These are phyloP conservation scores for Medauroidea extradentata DNA, from an alignment of 1,140 invertebrate species.

Conservation along the genomic window DNA sequence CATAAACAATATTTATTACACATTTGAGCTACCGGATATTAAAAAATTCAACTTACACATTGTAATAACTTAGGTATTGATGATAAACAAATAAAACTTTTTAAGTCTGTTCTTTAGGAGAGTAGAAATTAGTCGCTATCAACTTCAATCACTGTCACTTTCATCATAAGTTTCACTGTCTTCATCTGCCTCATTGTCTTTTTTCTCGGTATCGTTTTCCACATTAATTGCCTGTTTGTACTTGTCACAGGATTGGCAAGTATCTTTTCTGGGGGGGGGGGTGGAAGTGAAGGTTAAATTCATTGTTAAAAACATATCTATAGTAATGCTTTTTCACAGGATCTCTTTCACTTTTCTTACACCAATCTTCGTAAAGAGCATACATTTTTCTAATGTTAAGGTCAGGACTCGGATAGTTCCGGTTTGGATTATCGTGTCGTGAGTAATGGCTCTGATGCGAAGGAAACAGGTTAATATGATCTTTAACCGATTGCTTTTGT, in stretches of 20 bases:
- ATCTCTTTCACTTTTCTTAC: constrained; percentile 1
- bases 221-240: neutral
- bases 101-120: too few relatives aligned
- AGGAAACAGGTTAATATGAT: constrained; percentile 12
- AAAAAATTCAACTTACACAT: too few relatives aligned
- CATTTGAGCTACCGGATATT: too few relatives aligned
- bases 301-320: constrained; percentile 4
- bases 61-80: too few relatives aligned
- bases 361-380: constrained; percentile 1
- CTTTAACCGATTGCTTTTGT: constrained; percentile 6
- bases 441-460: constrained; percentile 8
- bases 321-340: constrained; percentile 12
- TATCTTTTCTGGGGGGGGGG: too few relatives aligned
- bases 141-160: too few relatives aligned
- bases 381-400: constrained; percentile 9
- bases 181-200: too few relatives aligned
- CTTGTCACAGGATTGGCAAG: too few relatives aligned
- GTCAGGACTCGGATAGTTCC: constrained; percentile 10
- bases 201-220: neutral
- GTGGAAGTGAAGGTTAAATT: neutral
- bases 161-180: too few relatives aligned
- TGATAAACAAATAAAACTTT: too few relatives aligned
- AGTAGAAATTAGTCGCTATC: too few relatives aligned
- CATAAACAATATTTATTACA: too few relatives aligned
- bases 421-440: constrained; percentile 5